A percentile compares a stretch with the other conserved stretches of the same genome.
These are phyloP conservation scores for Montipora capitata DNA, from an alignment of 92 coral and sea anemone species.

Conservation along the genomic window DNA sequence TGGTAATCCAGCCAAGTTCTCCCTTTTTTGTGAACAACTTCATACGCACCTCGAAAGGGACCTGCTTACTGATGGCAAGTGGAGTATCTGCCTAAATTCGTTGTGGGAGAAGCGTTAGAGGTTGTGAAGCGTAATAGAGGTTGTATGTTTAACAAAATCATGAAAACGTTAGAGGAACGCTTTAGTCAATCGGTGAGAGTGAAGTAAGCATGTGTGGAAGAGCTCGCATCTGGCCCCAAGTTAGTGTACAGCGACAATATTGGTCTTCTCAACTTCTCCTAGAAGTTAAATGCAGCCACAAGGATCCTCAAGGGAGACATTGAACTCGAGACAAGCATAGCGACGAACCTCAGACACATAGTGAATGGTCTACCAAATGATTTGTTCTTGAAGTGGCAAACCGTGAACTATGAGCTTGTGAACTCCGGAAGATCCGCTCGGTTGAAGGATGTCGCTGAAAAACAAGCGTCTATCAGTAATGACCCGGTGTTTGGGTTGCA, in stretches of 20 bases:
- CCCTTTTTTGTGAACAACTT: slow-evolving; percentile 58
- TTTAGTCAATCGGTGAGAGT: slow-evolving; percentile 66
- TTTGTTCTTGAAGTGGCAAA: slow-evolving; percentile 65
- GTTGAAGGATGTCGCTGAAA: slow-evolving; percentile 63
- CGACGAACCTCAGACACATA: slow-evolving; percentile 61
- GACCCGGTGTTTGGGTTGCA: slow-evolving; percentile 66
- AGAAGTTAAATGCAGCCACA: slow-evolving; percentile 71
- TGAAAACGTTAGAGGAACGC: slow-evolving; percentile 74
- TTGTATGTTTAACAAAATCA: slow-evolving; percentile 55
- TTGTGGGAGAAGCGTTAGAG: slow-evolving; percentile 69
- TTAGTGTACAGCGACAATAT: slow-evolving; percentile 62
- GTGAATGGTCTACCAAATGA: slow-evolving; percentile 68
- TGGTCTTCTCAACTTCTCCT: slow-evolving; percentile 58
- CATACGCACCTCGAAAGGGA: slow-evolving; percentile 63
- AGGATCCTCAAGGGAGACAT: slow-evolving; percentile 65
- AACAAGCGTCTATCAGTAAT: slow-evolving; percentile 73
- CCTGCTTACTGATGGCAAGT: slow-evolving; percentile 69
- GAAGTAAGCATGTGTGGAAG: slow-evolving; percentile 68
- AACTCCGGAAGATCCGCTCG: slow-evolving; percentile 50
- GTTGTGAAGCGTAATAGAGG: slow-evolving; percentile 75
- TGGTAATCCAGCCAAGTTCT: slow-evolving; percentile 71
- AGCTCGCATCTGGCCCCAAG: slow-evolving; percentile 69
- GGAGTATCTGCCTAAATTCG: slow-evolving; percentile 72
- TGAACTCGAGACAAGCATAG: slow-evolving; percentile 73
- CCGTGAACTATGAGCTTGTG: slow-evolving; percentile 62